These are phyloP conservation scores for Hesperia comma DNA, from an alignment of 2,888 invertebrate genomes.

Conservation along the genomic window DNA sequence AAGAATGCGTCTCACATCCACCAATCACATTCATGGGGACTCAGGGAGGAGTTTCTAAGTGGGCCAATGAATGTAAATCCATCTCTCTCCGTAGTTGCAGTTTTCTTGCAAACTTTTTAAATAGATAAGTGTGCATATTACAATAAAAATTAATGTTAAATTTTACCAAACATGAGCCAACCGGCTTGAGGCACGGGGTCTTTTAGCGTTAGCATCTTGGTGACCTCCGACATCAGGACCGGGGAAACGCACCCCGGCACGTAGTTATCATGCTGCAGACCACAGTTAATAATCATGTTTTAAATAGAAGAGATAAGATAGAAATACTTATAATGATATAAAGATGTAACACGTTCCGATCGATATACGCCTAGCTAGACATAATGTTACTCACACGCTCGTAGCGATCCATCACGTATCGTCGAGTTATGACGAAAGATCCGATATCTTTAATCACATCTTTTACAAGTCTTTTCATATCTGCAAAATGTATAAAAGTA, in stretches of 20 bases:
- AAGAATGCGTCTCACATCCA: no score
- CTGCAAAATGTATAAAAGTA: conserved; percentile 50
- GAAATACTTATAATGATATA: neutral
- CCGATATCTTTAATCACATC: conserved; percentile 70
- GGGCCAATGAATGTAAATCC: no score
- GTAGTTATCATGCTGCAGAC: conserved; percentile 65
- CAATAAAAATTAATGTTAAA: no score
- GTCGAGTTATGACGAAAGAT: conserved; percentile 69
- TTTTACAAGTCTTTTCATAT: conserved; percentile 59
- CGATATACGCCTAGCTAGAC: neutral
- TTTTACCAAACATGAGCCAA: conserved; percentile 76
- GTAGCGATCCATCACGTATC: conserved; percentile 71
- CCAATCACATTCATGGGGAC: no score
- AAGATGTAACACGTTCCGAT: neutral
- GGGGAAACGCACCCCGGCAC: conserved; percentile 64
- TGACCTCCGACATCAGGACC: conserved; percentile 65
- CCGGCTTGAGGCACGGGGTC: conserved; percentile 68
- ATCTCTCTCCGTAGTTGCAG: no score
- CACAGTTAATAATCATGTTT: no score
- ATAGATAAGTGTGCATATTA: no score
- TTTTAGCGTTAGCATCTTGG: conserved; percentile 59
- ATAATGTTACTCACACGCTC: conserved; percentile 58
- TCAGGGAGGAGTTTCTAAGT: no score
- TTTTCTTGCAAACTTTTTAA: no score
- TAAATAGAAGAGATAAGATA: no score